Percentiles rank a stretch among this genome's conserved stretches.
These are phyloP conservation scores for Smithornis capensis DNA, from an alignment of 2,113 vertebrate genomes.

Conservation along the genomic window DNA sequence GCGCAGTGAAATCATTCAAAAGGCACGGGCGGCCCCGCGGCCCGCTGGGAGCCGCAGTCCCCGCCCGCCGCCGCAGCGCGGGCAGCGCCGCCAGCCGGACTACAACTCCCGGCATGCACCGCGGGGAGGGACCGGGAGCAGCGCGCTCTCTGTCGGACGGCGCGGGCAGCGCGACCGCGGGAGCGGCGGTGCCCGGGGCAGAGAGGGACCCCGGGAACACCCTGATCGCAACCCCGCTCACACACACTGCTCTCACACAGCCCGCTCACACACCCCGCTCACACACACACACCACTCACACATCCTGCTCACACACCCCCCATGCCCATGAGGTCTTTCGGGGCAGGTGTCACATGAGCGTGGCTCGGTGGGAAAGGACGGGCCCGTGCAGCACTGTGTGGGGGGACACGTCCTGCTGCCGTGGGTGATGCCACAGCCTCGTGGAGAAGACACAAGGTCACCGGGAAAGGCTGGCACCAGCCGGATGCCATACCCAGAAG, in stretches of 20 bases:
- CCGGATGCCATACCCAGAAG: too few species aligned
- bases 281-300: too few species aligned
- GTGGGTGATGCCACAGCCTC: not conserved
- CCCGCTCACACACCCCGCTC: too few species aligned
- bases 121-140: not conserved
- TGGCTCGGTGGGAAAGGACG: not conserved
- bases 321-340: not conserved
- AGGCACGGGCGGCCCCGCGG: slow-evolving; percentile 28
- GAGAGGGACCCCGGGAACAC: too few species aligned
- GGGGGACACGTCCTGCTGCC: not conserved
- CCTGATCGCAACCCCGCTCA: too few species aligned
- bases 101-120: not conserved
- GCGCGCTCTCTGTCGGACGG: not conserved
- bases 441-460: not conserved
- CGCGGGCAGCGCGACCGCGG: too few species aligned
- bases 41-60: not conserved
- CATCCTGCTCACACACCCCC: not conserved
- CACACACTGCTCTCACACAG: too few species aligned
- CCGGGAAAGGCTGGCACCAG: not conserved
- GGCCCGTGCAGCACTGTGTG: not conserved
- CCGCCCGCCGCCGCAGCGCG: rapidly evolving
- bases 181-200: too few species aligned
- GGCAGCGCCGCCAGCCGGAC: rapidly evolving
- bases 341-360: not conserved
- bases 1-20: slow-evolving; percentile 77